Percentiles rank a stretch among this genome's conserved stretches.
phyloP scores from a whole-genome alignment of 2,888 invertebrate species.

The Craniophora ligustri region DNA sequence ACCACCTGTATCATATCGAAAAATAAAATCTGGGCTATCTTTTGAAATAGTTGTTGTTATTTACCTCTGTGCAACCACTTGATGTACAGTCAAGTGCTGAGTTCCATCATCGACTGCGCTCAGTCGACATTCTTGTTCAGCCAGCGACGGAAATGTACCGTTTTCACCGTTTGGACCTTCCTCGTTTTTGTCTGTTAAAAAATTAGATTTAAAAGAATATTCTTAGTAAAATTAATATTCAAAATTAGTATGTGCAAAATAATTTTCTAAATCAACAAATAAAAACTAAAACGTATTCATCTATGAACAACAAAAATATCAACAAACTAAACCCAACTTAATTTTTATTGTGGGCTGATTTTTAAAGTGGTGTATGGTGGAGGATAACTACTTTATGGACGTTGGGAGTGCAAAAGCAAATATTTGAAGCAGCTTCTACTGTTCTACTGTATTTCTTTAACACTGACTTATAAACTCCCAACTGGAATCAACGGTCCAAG shows the following conservation, averaged over 20 bases:
- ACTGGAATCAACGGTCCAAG: slow-evolving; percentile 96
- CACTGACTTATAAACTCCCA: slow-evolving; percentile 96
- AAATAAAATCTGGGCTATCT: no score
- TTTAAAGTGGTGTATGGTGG: neutral
- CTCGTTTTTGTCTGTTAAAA: slow-evolving; percentile 77
- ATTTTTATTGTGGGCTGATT: no score
- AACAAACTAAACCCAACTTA: no score
- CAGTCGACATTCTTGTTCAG: slow-evolving; percentile 81
- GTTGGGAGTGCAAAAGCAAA: slow-evolving; percentile 49
- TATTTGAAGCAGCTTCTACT: slow-evolving; percentile 39
- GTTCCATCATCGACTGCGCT: slow-evolving; percentile 87
- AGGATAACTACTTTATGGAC: neutral
- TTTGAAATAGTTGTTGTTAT: neutral
- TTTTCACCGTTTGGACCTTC: slow-evolving; percentile 78
- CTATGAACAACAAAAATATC: no score
- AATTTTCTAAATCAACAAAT: no score
- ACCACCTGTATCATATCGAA: no score
- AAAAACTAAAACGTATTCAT: no score
- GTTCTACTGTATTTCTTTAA: slow-evolving; percentile 56
- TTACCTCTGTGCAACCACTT: slow-evolving; percentile 93
- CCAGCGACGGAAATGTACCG: slow-evolving; percentile 87
- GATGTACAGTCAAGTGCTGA: slow-evolving; percentile 92
- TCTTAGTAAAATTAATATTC: neutral
- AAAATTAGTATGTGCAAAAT: slow-evolving; percentile 19
- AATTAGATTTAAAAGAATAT: neutral